Conservation (phyloP, 2,797 vertebrate genomes). For the Hoplostethus mediterraneus region DNA sequence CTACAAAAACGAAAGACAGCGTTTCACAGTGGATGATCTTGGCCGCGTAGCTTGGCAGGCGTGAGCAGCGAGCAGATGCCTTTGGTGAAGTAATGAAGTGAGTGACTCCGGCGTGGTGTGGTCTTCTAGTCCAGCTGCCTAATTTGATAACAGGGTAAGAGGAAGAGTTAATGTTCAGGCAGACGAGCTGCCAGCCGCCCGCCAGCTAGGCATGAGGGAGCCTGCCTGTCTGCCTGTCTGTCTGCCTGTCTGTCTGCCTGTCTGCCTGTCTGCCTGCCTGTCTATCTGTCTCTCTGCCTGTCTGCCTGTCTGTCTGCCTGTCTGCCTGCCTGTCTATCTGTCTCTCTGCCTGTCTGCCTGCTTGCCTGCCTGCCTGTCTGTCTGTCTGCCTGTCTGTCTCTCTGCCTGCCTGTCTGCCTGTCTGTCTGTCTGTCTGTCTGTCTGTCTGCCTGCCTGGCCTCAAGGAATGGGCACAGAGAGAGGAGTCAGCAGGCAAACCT, state of each 20-base stretch:
- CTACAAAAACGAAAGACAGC: not conserved
- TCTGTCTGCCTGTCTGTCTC: too few species aligned
- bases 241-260: too few species aligned
- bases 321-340: too few species aligned
- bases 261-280: too few species aligned
- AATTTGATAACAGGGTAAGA: conserved; percentile 52
- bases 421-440: not conserved
- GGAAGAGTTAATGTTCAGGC: conserved; percentile 50
- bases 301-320: too few species aligned
- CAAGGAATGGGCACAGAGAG: conserved; percentile 32
- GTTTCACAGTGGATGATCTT: not conserved
- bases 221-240: too few species aligned
- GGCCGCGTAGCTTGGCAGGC: conserved; percentile 6
- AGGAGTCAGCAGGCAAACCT: conserved; percentile 22
- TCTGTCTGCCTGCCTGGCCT: conserved; percentile 46
- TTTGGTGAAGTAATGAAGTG: conserved; percentile 51
- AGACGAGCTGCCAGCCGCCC: conserved; percentile 53
- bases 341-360: too few species aligned
- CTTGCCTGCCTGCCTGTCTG: too few species aligned
- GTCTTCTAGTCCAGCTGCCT: conserved; percentile 52
- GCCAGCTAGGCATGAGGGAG: conserved; percentile 69
- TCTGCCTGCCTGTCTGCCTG: too few species aligned
- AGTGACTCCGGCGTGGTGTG: conserved; percentile 10
- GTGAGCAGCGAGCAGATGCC: conserved; percentile 14
- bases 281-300: too few species aligned